phyloP scores from a whole-genome alignment of 2,888 invertebrate genomes.

The Oligia latruncula region DNA sequence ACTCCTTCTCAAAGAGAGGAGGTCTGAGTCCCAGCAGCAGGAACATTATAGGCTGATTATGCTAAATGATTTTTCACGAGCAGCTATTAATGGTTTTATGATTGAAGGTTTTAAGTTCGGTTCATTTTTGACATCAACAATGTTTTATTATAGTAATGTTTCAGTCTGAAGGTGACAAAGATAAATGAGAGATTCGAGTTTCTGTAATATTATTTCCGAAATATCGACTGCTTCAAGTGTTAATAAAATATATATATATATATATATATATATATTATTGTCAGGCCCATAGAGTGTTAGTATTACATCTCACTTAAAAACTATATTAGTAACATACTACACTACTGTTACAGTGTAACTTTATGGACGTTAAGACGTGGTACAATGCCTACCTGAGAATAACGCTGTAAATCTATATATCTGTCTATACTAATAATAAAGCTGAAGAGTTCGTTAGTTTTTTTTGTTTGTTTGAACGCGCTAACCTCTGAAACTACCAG shows the following conservation, averaged over 20 bases:
- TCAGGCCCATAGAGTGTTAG: too few relatives aligned
- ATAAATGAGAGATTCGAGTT: slow-evolving; percentile 29
- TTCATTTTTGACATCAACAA: slow-evolving; percentile 1
- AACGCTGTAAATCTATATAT: neutral
- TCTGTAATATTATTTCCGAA: slow-evolving; percentile 37
- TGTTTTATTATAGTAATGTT: slow-evolving; percentile 12
- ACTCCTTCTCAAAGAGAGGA: too few relatives aligned
- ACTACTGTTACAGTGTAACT: neutral
- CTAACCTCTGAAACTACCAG: too few relatives aligned
- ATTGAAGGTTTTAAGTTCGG: neutral
- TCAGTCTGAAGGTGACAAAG: slow-evolving; percentile 34
- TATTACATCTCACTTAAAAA: too few relatives aligned
- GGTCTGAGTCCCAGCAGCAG: too few relatives aligned
- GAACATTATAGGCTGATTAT: neutral
- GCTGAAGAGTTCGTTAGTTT: neutral
- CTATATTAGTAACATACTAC: too few relatives aligned
- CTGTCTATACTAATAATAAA: neutral
- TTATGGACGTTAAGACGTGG: neutral
- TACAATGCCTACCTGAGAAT: neutral
- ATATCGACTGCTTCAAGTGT: slow-evolving; percentile 46
- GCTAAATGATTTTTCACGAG: neutral
- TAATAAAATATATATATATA: too few relatives aligned
- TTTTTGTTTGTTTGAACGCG: neutral
- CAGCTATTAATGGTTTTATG: neutral
- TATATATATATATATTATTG: too few relatives aligned